Percentiles rank a stretch among this genome's conserved stretches.
Evolutionary conservation across 2,888 invertebrate genomes (phyloP).

Genomic region (Callyntrura guangdongensis): DNA sequence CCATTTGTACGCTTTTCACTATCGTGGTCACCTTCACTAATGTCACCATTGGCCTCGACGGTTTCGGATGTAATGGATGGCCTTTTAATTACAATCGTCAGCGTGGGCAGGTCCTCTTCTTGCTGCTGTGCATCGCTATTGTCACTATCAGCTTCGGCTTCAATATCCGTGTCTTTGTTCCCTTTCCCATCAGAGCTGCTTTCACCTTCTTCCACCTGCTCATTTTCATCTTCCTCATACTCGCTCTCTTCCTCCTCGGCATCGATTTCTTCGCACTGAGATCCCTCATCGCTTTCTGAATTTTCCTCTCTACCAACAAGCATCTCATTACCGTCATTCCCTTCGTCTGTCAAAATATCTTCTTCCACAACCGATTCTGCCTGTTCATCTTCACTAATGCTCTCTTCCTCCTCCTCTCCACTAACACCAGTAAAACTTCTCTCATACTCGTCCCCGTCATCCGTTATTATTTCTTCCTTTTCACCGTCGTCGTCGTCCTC

Average conservation of each 20-base stretch:
- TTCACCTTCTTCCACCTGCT: not conserved
- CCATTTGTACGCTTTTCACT: not conserved
- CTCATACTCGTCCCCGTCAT: slow-evolving; percentile 22
- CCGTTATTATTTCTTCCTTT: not conserved
- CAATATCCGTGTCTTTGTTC: not conserved
- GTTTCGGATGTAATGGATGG: slow-evolving; percentile 27
- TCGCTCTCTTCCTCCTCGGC: slow-evolving; percentile 19
- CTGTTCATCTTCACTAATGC: slow-evolving; percentile 9
- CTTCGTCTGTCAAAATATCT: slow-evolving; percentile 36
- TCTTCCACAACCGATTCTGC: slow-evolving; percentile 4
- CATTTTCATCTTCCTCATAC: slow-evolving; percentile 32
- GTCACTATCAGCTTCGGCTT: not conserved
- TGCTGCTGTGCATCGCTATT: not conserved
- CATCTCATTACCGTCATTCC: slow-evolving; percentile 41
- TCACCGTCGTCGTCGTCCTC: slow-evolving; percentile 20
- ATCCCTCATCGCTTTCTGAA: slow-evolving; percentile 13
- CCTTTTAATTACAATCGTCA: slow-evolving; percentile 41
- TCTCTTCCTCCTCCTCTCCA: not conserved
- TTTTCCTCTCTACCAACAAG: slow-evolving; percentile 1
- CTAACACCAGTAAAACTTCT: not conserved
- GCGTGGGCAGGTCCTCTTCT: slow-evolving; percentile 43
- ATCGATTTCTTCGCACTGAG: slow-evolving; percentile 37
- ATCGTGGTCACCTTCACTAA: not conserved
- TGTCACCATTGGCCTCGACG: slow-evolving; percentile 3
- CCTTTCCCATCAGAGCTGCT: not conserved